Conservation (phyloP, 2,888 invertebrate species). For the Enchytraeus crypticus region DNA sequence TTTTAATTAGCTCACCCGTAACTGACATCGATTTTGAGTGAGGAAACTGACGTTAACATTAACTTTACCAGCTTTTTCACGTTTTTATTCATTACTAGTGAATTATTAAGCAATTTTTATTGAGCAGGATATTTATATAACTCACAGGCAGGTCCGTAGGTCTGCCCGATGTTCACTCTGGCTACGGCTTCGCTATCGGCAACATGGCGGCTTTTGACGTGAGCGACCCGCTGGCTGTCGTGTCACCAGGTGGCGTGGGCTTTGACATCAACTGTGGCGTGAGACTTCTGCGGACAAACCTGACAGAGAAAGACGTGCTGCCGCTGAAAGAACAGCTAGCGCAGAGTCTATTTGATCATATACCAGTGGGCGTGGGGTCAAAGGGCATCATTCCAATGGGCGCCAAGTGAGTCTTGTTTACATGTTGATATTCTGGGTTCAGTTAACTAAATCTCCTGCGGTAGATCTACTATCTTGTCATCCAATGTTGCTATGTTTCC, state of each 20-base stretch:
- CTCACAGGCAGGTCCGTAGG: constrained; percentile 80
- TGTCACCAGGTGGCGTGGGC: constrained; percentile 93
- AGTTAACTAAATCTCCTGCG: too few relatives aligned
- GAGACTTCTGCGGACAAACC: constrained; percentile 83
- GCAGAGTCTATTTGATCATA: constrained; percentile 95
- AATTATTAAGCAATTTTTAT: too few relatives aligned
- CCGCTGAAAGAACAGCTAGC: constrained; percentile 73
- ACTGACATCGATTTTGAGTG: too few relatives aligned
- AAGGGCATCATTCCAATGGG: constrained; percentile 99
- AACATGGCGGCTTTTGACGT: constrained; percentile 99
- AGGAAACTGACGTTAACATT: too few relatives aligned
- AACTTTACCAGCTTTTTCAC: too few relatives aligned
- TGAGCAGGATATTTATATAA: too few relatives aligned
- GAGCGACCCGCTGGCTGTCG: constrained; percentile 79
- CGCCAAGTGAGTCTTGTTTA: constrained; percentile 58
- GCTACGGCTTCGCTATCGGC: constrained; percentile 98
- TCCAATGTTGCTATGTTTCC: too few relatives aligned
- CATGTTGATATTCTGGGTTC: too few relatives aligned
- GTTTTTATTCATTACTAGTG: too few relatives aligned
- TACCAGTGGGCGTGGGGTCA: constrained; percentile 97
- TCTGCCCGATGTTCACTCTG: constrained; percentile 91
- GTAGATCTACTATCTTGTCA: too few relatives aligned
- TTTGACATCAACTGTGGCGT: constrained; percentile 99
- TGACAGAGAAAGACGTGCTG: constrained; percentile 61
- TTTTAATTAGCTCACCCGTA: too few relatives aligned